A percentile compares a stretch with the other conserved stretches of the same genome.
These are phyloP conservation scores for Mesorhabditis sp. DNA, from an alignment of 2,888 invertebrate genomes.

Conservation along the genomic window DNA sequence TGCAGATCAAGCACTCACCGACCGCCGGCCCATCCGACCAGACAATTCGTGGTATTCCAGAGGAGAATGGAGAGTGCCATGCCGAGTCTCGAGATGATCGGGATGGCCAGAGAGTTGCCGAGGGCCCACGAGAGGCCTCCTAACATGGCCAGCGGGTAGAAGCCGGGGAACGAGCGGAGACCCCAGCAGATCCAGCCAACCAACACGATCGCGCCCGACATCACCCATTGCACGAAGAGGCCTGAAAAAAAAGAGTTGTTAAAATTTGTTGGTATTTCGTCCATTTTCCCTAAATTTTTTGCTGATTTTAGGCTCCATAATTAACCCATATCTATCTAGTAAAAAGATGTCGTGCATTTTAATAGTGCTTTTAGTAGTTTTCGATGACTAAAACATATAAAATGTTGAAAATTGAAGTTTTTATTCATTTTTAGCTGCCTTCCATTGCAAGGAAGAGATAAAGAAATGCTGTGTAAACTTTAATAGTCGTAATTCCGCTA, in stretches of 20 bases:
- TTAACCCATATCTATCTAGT: too few species aligned
- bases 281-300: too few species aligned
- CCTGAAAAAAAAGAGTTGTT: conserved; percentile 51
- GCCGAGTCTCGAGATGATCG: conserved; percentile 58
- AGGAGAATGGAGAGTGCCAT: conserved; percentile 61
- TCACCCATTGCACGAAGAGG: conserved; percentile 63
- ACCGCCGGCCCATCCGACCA: conserved; percentile 61
- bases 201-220: conserved; percentile 60
- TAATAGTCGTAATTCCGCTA: too few species aligned
- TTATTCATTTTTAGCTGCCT: too few species aligned
- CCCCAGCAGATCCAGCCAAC: conserved; percentile 59
- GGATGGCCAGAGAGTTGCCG: conserved; percentile 62
- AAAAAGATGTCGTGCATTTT: too few species aligned
- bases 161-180: conserved; percentile 57
- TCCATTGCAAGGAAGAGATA: too few species aligned
- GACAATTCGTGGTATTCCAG: conserved; percentile 62
- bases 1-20: not conserved
- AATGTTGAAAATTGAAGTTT: too few species aligned
- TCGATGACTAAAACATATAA: too few species aligned
- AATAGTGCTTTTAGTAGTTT: too few species aligned
- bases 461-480: too few species aligned
- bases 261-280: not conserved
- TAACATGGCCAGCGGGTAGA: conserved; percentile 62
- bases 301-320: too few species aligned
- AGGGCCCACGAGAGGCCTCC: not conserved